These are phyloP conservation scores for Platypus cylindrus DNA, from an alignment of 2,888 invertebrate species.

Conservation along the genomic window DNA sequence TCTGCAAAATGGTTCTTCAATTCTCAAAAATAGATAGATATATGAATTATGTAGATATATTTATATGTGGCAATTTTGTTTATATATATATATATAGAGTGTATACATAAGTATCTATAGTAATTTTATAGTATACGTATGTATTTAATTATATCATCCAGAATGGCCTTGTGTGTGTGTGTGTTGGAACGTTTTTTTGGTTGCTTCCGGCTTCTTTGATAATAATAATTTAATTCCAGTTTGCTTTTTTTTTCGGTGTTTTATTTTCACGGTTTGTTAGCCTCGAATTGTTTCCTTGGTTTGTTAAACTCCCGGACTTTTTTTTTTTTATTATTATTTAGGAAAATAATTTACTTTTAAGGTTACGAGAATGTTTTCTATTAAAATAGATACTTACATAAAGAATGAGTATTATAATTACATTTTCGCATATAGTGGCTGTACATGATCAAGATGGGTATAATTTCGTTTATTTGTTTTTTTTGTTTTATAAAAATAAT, in stretches of 20 bases:
- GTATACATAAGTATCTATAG: too few relatives aligned
- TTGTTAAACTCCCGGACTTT: constrained; percentile 2
- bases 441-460: too few relatives aligned
- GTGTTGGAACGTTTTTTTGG: constrained; percentile 7
- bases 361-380: not conserved
- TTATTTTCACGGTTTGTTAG: constrained; percentile 12
- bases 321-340: not conserved
- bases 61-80: too few relatives aligned
- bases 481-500: too few relatives aligned
- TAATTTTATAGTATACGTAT: constrained; percentile 1
- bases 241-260: constrained; percentile 11
- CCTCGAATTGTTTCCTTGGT: constrained; percentile 5
- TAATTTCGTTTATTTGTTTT: too few relatives aligned
- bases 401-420: too few relatives aligned
- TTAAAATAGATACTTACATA: not conserved
- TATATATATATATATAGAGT: too few relatives aligned
- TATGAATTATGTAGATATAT: not conserved
- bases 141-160: constrained; percentile 8
- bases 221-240: constrained; percentile 7
- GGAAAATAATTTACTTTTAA: not conserved
- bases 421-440: too few relatives aligned
- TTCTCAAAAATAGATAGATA: not conserved
- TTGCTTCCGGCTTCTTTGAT: constrained; percentile 11
- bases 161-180: constrained; percentile 9
- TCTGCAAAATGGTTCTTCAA: not conserved